These are phyloP conservation scores for Cantharis flavilabris DNA, from an alignment of 2,888 invertebrate species.

Conservation along the genomic window DNA sequence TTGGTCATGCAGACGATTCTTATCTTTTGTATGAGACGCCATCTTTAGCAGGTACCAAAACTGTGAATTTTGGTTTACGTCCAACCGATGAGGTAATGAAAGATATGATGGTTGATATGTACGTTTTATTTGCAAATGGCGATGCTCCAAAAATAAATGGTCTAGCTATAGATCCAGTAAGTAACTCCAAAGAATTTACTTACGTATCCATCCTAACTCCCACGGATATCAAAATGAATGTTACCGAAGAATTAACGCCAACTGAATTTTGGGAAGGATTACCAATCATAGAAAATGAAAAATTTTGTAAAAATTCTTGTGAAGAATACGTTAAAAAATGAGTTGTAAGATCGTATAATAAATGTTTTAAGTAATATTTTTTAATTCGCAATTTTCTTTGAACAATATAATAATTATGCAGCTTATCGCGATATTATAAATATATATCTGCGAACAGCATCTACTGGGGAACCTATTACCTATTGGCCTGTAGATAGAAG, in stretches of 20 bases:
- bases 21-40: not conserved
- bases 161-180: not conserved
- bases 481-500: too few relatives aligned
- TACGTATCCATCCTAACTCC: constrained; percentile 6
- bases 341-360: not conserved
- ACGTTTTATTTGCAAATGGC: not conserved
- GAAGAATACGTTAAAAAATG: not conserved
- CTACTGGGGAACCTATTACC: too few relatives aligned
- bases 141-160: constrained; percentile 4
- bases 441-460: too few relatives aligned
- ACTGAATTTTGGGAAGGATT: constrained; percentile 8
- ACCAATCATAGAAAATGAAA: constrained; percentile 10
- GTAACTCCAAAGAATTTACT: not conserved
- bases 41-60: too few relatives aligned
- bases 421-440: too few relatives aligned
- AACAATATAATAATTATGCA: too few relatives aligned
- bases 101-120: constrained; percentile 8
- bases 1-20: constrained; percentile 9
- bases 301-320: not conserved
- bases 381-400: too few relatives aligned
- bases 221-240: not conserved
- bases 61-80: not conserved
- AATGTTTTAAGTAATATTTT: not conserved
- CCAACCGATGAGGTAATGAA: constrained; percentile 3
- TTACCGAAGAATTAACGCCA: not conserved